phyloP scores from a whole-genome alignment of 2,797 vertebrate genomes.

The Alauda arvensis region DNA sequence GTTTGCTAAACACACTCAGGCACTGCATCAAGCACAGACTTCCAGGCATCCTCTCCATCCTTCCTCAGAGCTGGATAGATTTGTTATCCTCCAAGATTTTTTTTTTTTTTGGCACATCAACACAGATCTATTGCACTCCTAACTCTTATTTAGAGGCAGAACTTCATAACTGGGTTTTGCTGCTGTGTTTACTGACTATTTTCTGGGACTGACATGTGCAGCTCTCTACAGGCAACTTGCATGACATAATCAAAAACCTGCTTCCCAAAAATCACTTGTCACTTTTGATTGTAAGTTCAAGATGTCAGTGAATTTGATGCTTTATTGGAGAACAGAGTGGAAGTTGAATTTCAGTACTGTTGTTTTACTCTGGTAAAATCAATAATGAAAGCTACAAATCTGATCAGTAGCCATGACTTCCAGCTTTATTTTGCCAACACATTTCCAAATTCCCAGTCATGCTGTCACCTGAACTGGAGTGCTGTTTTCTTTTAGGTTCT shows the following conservation, averaged over 20 bases:
- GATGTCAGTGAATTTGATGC: neutral
- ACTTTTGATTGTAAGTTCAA: neutral
- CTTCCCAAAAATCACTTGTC: neutral
- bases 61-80: neutral
- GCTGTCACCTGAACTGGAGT: neutral
- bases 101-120: neutral
- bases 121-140: neutral
- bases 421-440: neutral
- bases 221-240: neutral
- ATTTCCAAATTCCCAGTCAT: neutral
- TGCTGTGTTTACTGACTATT: neutral
- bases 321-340: neutral
- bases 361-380: neutral
- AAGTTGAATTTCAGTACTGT: accelerated
- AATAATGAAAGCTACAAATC: neutral
- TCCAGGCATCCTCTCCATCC: neutral
- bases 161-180: neutral
- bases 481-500: neutral
- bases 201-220: neutral
- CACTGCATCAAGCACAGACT: neutral
- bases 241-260: neutral
- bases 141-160: neutral
- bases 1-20: neutral
- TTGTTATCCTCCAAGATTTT: neutral
- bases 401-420: neutral